Evolutionary conservation across 1,140 invertebrate genomes (phyloP).

Genomic region (Paralvinella palmiformis): DNA sequence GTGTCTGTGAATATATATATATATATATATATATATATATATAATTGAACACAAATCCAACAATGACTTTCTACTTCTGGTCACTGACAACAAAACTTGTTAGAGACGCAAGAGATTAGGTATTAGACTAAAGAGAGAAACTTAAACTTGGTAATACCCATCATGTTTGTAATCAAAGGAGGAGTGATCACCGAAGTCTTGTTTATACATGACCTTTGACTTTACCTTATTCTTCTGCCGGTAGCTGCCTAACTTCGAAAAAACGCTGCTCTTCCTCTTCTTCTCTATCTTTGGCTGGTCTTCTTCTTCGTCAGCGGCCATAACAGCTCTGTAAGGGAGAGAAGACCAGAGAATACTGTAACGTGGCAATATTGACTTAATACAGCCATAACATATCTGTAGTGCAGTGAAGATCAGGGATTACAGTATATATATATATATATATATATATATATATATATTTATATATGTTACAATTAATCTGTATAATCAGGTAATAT

Average conservation of each 20-base stretch:
- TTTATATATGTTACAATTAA: too few relatives aligned
- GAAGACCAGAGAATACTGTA: neutral
- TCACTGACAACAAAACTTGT: neutral
- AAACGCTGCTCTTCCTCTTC: slow-evolving; percentile 35
- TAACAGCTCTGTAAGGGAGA: neutral
- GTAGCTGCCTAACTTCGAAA: slow-evolving; percentile 40
- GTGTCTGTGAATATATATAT: neutral
- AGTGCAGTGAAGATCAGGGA: too few relatives aligned
- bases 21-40: neutral
- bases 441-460: too few relatives aligned
- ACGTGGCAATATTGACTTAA: too few relatives aligned
- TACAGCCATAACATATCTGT: too few relatives aligned
- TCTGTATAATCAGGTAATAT: too few relatives aligned
- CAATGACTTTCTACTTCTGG: neutral
- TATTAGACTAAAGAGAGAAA: neutral
- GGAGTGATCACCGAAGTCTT: neutral
- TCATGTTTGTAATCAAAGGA: neutral
- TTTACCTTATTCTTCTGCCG: slow-evolving; percentile 37
- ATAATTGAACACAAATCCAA: too few relatives aligned
- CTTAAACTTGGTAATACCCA: neutral
- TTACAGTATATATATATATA: too few relatives aligned
- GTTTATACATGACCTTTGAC: neutral
- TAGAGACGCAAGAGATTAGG: neutral
- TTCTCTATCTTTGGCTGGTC: slow-evolving; percentile 50
- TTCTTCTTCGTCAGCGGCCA: slow-evolving; percentile 21